Conservation (phyloP, 2,888 invertebrate genomes). For the Mythimna vitellina region DNA sequence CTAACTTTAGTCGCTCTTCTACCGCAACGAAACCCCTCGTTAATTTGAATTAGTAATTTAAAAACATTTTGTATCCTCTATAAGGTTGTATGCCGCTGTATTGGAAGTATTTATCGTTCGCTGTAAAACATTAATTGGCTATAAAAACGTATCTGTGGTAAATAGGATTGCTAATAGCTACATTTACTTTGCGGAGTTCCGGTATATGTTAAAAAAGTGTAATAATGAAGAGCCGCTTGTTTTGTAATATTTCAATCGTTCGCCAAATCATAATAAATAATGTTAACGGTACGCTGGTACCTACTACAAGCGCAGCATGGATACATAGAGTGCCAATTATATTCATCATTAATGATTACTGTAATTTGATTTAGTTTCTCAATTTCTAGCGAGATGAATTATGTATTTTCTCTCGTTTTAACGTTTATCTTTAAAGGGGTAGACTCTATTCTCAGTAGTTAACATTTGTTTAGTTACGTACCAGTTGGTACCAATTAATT, state of each 20-base stretch:
- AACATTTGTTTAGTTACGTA: background rate
- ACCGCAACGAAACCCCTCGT: slow-evolving; percentile 55
- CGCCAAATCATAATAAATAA: slow-evolving; percentile 48
- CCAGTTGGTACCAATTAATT: too few species aligned
- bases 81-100: slow-evolving; percentile 59
- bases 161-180: slow-evolving; percentile 66
- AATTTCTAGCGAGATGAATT: slow-evolving; percentile 14
- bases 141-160: slow-evolving; percentile 65
- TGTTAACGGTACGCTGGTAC: slow-evolving; percentile 29
- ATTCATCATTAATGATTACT: slow-evolving; percentile 40
- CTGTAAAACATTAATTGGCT: slow-evolving; percentile 65
- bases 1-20: slow-evolving; percentile 61
- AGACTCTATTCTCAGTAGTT: background rate
- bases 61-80: slow-evolving; percentile 67
- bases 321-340: slow-evolving; percentile 48
- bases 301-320: slow-evolving; percentile 30
- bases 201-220: slow-evolving; percentile 60
- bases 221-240: slow-evolving; percentile 56
- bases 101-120: slow-evolving; percentile 63
- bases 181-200: slow-evolving; percentile 61
- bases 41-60: slow-evolving; percentile 64
- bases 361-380: slow-evolving; percentile 34
- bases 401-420: slow-evolving; percentile 3
- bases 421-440: background rate
- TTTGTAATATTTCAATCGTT: slow-evolving; percentile 51